Evolutionary conservation across 1,140 invertebrate genomes (phyloP).

Genomic region (Odontomachus brunneus): DNA sequence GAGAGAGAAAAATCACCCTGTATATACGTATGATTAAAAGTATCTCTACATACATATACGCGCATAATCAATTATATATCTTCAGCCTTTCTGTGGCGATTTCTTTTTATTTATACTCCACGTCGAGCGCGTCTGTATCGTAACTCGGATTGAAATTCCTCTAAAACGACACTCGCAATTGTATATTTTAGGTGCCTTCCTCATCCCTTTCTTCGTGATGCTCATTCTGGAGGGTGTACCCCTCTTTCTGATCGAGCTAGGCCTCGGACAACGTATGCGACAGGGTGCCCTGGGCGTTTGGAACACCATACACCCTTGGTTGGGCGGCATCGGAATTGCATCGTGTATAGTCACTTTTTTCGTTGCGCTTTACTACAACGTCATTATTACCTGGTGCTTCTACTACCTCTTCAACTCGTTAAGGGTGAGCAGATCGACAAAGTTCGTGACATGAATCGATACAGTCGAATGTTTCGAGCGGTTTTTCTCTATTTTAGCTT

Average conservation of each 20-base stretch:
- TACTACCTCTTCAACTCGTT: slow-evolving; percentile 97
- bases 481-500: too few relatives aligned
- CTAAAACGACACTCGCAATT: background rate
- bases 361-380: slow-evolving; percentile 98
- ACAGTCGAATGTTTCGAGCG: background rate
- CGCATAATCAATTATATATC: too few relatives aligned
- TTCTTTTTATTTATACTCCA: background rate
- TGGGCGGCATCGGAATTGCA: slow-evolving; percentile 95
- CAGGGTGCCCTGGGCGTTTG: slow-evolving; percentile 96
- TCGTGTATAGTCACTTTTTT: slow-evolving; percentile 96
- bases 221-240: slow-evolving; percentile 96
- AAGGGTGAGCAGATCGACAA: slow-evolving; percentile 87
- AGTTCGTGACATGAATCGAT: slow-evolving; percentile 22
- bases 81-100: too few relatives aligned
- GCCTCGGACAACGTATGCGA: slow-evolving; percentile 96
- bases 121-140: background rate
- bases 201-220: slow-evolving; percentile 98
- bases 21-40: too few relatives aligned
- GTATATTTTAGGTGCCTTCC: slow-evolving; percentile 92
- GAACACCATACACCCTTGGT: slow-evolving; percentile 97
- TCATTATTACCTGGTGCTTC: slow-evolving; percentile 99
- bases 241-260: slow-evolving; percentile 96
- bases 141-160: background rate
- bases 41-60: too few relatives aligned
- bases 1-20: too few relatives aligned